Evolutionary conservation across 2,888 invertebrate species (phyloP), one percentile per base, ranked within the genome.

Genomic region (Caradrina clavipalpis): DNA sequence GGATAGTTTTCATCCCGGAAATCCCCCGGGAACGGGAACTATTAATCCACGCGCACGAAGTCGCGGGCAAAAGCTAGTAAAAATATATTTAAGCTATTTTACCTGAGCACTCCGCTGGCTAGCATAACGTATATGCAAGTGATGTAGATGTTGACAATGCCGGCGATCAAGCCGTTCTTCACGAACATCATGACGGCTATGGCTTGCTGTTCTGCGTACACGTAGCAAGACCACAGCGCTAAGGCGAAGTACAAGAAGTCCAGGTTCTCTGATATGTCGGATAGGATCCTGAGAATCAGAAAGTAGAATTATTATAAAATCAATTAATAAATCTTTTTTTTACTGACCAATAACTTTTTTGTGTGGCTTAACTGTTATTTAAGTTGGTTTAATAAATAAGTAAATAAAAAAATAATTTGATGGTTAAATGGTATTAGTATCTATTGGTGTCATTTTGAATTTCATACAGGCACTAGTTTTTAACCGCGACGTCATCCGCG

Each of bases 131-230:
- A 98, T 11, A 98, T 95, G 69, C 98, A 97, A 2, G 98, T 96
- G 62, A 98, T 96, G 87, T 98, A 98, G n/a, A 98, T 96, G 58
- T 98, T 98, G 21, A 97, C 96, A 65, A 98, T 97, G 26, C 98
- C 98, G 0, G 98, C 98, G 19, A 97, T 97, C 69, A 98, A 97
- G 0, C 98, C 97, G 81, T 97, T 97, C 89, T 98, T 98, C 0
- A 99, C 97, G 21, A 98, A 96, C 97, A 98, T 97, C 92, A 99
- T 95, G 61, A 98, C 96, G 0, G 98, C 97, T 74, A 99, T 97
- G 0, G 98, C 97, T 79, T 98, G 97, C 89, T 99, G 98, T 88
- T 99, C 99, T 0, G 98, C 97, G 83, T 98, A 97, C 0, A 98
- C 96, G 91, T 98, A 98, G 88, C 98, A 98, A 0, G 98, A 97